These are phyloP conservation scores for Sarcophaga bullata DNA, from an alignment of 1,140 invertebrate genomes.

Conservation along the genomic window DNA sequence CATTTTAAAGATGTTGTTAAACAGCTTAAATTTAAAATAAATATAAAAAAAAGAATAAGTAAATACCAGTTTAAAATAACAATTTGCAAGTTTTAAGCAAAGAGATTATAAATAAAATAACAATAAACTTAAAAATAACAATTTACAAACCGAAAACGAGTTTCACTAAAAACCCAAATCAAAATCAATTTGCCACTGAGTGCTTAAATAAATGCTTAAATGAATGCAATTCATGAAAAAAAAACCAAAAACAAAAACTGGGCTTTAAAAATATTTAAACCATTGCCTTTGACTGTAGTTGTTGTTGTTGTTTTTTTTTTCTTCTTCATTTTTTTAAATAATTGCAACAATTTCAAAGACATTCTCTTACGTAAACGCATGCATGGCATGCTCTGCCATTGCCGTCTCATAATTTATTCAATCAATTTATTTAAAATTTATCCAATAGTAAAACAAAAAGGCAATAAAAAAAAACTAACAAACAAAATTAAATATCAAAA, in stretches of 20 bases:
- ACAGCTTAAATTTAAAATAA: conserved; percentile 15
- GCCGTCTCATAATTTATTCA: too few relatives aligned
- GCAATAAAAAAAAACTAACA: neutral
- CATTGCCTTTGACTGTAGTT: neutral
- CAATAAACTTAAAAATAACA: neutral
- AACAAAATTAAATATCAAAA: conserved; percentile 4
- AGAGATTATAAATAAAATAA: neutral
- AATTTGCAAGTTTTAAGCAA: neutral
- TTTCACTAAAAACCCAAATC: neutral
- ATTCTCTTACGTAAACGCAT: neutral
- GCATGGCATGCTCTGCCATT: too few relatives aligned
- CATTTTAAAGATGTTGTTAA: neutral
- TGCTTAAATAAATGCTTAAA: neutral
- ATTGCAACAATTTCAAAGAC: conserved; percentile 13
- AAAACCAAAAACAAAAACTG: neutral
- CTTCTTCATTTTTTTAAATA: neutral
- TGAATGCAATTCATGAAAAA: neutral
- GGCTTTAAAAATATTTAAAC: neutral
- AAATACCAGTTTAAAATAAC: conserved; percentile 2
- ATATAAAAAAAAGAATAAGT: conserved; percentile 1
- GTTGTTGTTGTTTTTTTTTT: too few relatives aligned
- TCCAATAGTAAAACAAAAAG: neutral
- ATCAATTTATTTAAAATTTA: too few relatives aligned
- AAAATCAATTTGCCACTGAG: conserved; percentile 7
- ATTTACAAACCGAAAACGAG: neutral